These are phyloP conservation scores for Heliconius himera DNA, from an alignment of 1,140 invertebrate genomes.

Conservation along the genomic window DNA sequence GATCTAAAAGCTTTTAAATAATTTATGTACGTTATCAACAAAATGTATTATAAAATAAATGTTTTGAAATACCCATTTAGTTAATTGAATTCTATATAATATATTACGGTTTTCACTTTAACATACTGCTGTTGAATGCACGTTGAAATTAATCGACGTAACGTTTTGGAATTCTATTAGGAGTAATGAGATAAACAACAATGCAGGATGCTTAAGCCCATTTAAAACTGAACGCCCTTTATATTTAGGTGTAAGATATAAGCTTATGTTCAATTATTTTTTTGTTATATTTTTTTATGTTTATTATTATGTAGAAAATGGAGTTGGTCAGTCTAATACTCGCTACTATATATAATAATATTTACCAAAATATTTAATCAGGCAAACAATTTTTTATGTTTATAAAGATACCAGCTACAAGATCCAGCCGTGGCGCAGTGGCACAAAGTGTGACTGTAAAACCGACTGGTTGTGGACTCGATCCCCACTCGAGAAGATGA, in stretches of 20 bases:
- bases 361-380: too few relatives aligned
- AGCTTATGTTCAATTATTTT: not conserved
- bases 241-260: slow-evolving; percentile 36
- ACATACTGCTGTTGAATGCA: slow-evolving; percentile 20
- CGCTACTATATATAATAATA: too few relatives aligned
- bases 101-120: not conserved
- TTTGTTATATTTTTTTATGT: too few relatives aligned
- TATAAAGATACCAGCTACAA: too few relatives aligned
- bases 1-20: not conserved
- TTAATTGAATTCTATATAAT: not conserved
- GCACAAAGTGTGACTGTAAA: too few relatives aligned
- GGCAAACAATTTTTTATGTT: too few relatives aligned
- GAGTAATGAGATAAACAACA: slow-evolving; percentile 56
- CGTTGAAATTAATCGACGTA: slow-evolving; percentile 34
- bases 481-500: too few relatives aligned
- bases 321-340: too few relatives aligned
- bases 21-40: not conserved
- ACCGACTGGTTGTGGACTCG: too few relatives aligned
- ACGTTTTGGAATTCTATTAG: slow-evolving; percentile 50
- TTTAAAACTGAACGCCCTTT: slow-evolving; percentile 54
- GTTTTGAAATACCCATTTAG: not conserved
- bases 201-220: slow-evolving; percentile 52
- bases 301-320: too few relatives aligned
- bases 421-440: too few relatives aligned
- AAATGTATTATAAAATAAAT: not conserved